Evolutionary conservation across 1,140 invertebrate genomes (phyloP).

Genomic region (Drosophila kanapiae): DNA sequence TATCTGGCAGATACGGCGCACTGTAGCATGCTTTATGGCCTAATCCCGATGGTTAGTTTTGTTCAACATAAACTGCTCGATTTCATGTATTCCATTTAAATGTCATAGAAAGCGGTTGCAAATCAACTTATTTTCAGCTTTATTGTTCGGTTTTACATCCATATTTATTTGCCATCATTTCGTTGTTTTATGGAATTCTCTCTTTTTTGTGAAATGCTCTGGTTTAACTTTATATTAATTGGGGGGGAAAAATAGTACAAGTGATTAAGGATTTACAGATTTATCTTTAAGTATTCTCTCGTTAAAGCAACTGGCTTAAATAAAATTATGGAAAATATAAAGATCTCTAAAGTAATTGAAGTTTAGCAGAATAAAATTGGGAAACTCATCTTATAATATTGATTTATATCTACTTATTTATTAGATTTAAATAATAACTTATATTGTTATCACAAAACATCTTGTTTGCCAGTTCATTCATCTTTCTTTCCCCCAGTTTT

Average conservation of each 20-base stretch:
- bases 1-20: constrained; percentile 38
- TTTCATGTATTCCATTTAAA: constrained; percentile 77
- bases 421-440: too few species aligned
- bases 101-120: constrained; percentile 58
- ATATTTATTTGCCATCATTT: constrained; percentile 58
- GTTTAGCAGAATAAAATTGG: too few species aligned
- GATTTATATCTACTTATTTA: too few species aligned
- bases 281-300: too few species aligned
- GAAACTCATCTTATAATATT: too few species aligned
- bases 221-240: constrained; percentile 22
- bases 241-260: constrained; percentile 7
- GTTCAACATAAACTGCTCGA: constrained; percentile 80
- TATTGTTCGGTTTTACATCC: constrained; percentile 27
- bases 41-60: constrained; percentile 61
- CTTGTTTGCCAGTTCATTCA: neutral
- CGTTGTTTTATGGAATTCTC: constrained; percentile 16
- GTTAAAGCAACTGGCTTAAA: neutral
- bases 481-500: constrained; percentile 39
- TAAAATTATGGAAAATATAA: neutral
- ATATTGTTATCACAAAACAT: constrained; percentile 6
- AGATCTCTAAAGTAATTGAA: too few species aligned
- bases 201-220: constrained; percentile 18
- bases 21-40: constrained; percentile 64
- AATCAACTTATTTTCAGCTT: constrained; percentile 30
- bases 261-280: neutral